Conservation (phyloP, 37 sponge, comb jelly and placozoan species). For the Haliclona indistincta region DNA sequence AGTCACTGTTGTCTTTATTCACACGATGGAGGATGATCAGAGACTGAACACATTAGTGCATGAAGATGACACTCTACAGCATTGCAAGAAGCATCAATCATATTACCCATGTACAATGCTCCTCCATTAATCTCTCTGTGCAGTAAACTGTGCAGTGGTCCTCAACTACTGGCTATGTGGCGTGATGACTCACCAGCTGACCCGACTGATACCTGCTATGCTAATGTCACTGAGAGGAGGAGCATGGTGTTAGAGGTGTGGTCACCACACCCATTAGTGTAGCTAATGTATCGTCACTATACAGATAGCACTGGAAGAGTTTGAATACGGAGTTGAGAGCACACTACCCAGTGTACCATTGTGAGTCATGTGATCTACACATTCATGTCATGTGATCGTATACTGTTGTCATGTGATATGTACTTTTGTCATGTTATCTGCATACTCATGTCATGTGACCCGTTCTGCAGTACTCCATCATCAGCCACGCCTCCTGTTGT, state of each 20-base stretch:
- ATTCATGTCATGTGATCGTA: too few species aligned
- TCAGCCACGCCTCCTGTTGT: neutral
- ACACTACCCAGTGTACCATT: too few species aligned
- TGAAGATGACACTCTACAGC: too few species aligned
- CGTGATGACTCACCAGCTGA: constrained; percentile 39
- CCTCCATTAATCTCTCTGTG: neutral
- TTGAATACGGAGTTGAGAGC: too few species aligned
- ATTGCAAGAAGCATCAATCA: neutral
- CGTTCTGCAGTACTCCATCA: too few species aligned
- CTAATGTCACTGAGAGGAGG: constrained; percentile 24
- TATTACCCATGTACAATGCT: neutral
- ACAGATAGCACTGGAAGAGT: neutral
- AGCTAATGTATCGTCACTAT: neutral
- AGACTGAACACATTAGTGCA: too few species aligned
- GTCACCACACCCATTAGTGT: neutral
- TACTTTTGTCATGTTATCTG: too few species aligned
- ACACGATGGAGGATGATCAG: too few species aligned
- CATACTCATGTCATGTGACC: too few species aligned
- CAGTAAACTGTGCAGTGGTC: constrained; percentile 34
- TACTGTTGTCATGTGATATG: too few species aligned
- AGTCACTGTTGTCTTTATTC: too few species aligned
- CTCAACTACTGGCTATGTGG: constrained; percentile 57
- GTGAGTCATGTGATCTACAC: too few species aligned
- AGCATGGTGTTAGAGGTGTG: constrained; percentile 46
- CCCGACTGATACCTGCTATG: constrained; percentile 38